These are phyloP conservation scores for Agrotis clavis DNA, from an alignment of 2,888 invertebrate genomes.

Conservation along the genomic window DNA sequence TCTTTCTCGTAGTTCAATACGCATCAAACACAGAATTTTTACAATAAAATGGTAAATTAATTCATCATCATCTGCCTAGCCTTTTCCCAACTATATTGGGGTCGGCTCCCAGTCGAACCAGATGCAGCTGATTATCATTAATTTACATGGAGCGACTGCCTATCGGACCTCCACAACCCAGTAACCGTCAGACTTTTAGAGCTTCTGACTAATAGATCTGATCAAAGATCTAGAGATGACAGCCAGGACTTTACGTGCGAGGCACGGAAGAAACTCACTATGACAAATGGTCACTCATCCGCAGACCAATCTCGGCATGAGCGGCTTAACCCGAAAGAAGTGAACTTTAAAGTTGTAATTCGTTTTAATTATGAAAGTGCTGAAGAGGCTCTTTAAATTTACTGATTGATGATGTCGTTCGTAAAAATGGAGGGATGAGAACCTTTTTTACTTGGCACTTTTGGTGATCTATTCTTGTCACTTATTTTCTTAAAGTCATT, in stretches of 20 bases:
- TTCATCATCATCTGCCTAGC: slow-evolving; percentile 5
- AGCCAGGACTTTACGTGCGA: too few species aligned
- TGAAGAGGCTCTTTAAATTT: slow-evolving; percentile 1
- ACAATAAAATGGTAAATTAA: slow-evolving; percentile 62
- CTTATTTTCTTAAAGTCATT: not conserved
- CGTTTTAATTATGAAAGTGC: slow-evolving; percentile 44
- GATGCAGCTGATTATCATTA: too few species aligned
- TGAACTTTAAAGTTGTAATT: slow-evolving; percentile 50
- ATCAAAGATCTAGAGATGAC: too few species aligned
- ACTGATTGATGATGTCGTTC: slow-evolving; percentile 18
- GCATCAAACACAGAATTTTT: slow-evolving; percentile 60
- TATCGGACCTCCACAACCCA: too few species aligned
- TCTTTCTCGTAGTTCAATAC: slow-evolving; percentile 41
- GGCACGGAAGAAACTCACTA: too few species aligned
- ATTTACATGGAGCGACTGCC: too few species aligned
- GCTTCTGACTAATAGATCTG: too few species aligned
- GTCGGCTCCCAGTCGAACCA: too few species aligned
- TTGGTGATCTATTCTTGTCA: not conserved
- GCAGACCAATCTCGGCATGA: too few species aligned
- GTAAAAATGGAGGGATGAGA: not conserved
- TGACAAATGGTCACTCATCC: too few species aligned
- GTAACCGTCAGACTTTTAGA: too few species aligned
- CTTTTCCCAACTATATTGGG: too few species aligned
- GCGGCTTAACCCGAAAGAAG: not conserved
- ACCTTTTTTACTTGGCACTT: slow-evolving; percentile 13